Conservation (phyloP, 1,140 invertebrate genomes). For the Charaxes varanes region DNA sequence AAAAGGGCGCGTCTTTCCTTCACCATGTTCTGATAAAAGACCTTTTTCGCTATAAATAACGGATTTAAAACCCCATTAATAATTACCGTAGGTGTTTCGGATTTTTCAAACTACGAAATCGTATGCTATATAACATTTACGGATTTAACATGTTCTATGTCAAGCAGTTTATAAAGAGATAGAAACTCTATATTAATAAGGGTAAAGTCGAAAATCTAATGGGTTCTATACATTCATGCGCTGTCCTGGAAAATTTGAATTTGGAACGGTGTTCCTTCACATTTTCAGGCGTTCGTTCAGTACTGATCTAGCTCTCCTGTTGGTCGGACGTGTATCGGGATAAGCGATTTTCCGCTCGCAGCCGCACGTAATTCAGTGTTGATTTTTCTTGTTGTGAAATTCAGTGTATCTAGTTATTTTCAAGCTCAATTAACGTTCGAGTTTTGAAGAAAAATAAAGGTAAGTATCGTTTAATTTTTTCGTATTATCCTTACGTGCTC, state of each 20-base stretch:
- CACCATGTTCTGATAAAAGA: conserved; percentile 1
- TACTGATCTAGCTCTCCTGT: conserved; percentile 11
- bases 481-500: conserved; percentile 26
- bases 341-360: background rate
- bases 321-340: conserved; percentile 6
- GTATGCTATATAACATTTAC: conserved; percentile 10
- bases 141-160: conserved; percentile 3
- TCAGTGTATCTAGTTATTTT: conserved; percentile 1
- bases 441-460: background rate
- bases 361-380: conserved; percentile 1
- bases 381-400: background rate
- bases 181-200: background rate
- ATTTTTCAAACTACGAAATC: conserved; percentile 16
- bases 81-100: conserved; percentile 18
- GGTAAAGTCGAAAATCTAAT: conserved; percentile 4
- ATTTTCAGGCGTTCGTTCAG: conserved; percentile 14
- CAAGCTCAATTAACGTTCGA: background rate
- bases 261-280: conserved; percentile 11
- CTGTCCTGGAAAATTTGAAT: conserved; percentile 10
- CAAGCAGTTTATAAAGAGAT: background rate
- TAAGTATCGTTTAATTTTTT: conserved; percentile 1
- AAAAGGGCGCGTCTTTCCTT: background rate
- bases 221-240: conserved; percentile 11
- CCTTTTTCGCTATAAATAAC: conserved; percentile 12
- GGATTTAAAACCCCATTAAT: conserved; percentile 22